Conservation (phyloP, 2,888 invertebrate species). For the Polyommatus icarus region DNA sequence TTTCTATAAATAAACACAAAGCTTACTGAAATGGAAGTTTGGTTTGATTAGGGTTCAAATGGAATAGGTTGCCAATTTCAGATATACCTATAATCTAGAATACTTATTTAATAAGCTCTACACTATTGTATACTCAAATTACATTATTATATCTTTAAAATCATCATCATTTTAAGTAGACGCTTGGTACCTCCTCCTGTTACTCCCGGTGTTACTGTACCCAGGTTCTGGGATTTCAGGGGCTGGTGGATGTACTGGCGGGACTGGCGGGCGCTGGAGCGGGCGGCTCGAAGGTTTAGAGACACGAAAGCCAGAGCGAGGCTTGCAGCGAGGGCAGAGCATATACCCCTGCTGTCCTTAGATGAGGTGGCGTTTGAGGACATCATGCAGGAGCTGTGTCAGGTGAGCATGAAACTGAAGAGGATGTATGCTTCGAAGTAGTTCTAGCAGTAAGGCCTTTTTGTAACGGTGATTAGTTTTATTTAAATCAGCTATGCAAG, state of each 20-base stretch:
- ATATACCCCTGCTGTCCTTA: constrained; percentile 72
- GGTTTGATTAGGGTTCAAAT: neutral
- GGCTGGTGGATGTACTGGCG: constrained; percentile 78
- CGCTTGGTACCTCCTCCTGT: neutral
- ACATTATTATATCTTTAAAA: neutral
- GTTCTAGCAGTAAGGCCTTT: too few relatives aligned
- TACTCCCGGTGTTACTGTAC: constrained; percentile 16
- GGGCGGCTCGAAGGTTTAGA: constrained; percentile 72
- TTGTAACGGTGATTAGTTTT: too few relatives aligned
- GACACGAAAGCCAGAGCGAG: constrained; percentile 73
- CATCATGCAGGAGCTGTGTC: constrained; percentile 79
- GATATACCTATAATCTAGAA: neutral
- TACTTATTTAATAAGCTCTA: neutral
- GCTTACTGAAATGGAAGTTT: neutral
- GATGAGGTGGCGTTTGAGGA: constrained; percentile 80
- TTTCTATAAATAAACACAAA: neutral
- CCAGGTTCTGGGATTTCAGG: constrained; percentile 18
- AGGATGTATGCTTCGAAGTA: neutral
- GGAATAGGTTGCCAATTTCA: neutral
- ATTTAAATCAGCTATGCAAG: too few relatives aligned
- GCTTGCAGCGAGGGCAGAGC: constrained; percentile 73
- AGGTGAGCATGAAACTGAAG: constrained; percentile 55
- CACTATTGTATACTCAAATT: neutral
- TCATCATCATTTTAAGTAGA: neutral
- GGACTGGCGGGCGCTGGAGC: constrained; percentile 71